Evolutionary conservation across 2,797 vertebrate species (phyloP).

Genomic region (Smutsia gigantea): DNA sequence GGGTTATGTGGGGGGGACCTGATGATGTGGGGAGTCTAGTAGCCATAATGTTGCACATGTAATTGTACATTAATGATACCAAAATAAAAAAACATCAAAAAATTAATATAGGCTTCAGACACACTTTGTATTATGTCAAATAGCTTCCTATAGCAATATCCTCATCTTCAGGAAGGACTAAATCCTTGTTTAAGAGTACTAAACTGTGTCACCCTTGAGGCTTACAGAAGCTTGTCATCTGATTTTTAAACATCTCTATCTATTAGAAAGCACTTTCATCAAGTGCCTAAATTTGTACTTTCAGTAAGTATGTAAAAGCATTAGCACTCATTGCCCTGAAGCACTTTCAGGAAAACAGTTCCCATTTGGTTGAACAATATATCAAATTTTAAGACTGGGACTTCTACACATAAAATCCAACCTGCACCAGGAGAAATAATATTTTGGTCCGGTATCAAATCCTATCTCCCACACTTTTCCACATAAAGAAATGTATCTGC

Average conservation of each 20-base stretch:
- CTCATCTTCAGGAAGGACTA: conserved; percentile 8
- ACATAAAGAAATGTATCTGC: conserved; percentile 24
- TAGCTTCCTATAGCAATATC: background rate
- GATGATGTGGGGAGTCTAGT: no score
- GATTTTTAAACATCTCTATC: conserved; percentile 46
- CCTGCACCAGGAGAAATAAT: background rate
- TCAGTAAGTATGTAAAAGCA: background rate
- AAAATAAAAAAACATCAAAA: background rate
- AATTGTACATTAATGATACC: no score
- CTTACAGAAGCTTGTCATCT: background rate
- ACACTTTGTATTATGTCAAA: conserved; percentile 40
- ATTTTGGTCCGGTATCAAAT: conserved; percentile 12
- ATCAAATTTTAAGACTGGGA: background rate
- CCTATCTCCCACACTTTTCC: background rate
- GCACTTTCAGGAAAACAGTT: conserved; percentile 41
- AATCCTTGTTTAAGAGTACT: conserved; percentile 26
- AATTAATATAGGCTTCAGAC: background rate
- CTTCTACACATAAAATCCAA: background rate
- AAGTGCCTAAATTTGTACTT: conserved; percentile 48
- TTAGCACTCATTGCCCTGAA: conserved; percentile 1
- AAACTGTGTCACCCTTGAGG: conserved; percentile 15
- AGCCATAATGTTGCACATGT: no score
- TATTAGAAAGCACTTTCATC: conserved; percentile 45
- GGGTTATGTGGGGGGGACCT: no score
- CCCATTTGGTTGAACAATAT: background rate